phyloP scores from a whole-genome alignment of 2,113 vertebrate species.

The Oriolus oriolus region DNA sequence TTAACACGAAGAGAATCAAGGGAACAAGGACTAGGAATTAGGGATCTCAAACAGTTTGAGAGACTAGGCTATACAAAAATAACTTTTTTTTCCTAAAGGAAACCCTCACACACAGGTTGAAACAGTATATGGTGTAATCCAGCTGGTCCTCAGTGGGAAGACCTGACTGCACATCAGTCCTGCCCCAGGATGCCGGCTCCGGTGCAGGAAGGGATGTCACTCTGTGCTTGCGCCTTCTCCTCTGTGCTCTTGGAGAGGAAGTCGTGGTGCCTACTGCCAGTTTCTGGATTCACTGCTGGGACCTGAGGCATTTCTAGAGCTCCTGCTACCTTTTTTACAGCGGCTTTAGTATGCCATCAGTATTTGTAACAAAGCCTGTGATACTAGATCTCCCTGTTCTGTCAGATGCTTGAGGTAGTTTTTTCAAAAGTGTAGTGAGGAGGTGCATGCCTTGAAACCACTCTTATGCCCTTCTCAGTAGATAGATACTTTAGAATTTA shows the following conservation, averaged over 20 bases:
- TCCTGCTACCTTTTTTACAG: not conserved
- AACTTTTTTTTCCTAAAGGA: not conserved
- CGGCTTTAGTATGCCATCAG: not conserved
- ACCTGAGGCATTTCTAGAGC: not conserved
- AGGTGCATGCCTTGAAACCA: not conserved
- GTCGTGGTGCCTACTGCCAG: not conserved
- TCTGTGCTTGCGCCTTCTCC: not conserved
- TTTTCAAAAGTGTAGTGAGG: not conserved
- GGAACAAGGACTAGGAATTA: not conserved
- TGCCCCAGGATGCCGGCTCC: not conserved
- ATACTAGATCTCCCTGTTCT: not conserved
- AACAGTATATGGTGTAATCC: not conserved
- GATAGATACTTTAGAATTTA: not conserved
- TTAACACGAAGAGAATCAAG: not conserved
- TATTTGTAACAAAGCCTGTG: not conserved
- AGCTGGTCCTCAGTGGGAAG: accelerated
- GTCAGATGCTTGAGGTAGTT: not conserved
- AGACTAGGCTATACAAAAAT: not conserved
- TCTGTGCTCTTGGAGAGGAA: not conserved
- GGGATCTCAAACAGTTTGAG: not conserved
- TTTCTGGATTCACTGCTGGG: not conserved
- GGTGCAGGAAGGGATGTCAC: not conserved
- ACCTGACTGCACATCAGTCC: no score
- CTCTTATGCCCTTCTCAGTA: not conserved
- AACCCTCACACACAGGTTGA: accelerated